Evolutionary conservation across 2,797 vertebrate species (phyloP), one percentile per base, ranked within the genome.

Genomic region (Coranthus polyacanthus): DNA sequence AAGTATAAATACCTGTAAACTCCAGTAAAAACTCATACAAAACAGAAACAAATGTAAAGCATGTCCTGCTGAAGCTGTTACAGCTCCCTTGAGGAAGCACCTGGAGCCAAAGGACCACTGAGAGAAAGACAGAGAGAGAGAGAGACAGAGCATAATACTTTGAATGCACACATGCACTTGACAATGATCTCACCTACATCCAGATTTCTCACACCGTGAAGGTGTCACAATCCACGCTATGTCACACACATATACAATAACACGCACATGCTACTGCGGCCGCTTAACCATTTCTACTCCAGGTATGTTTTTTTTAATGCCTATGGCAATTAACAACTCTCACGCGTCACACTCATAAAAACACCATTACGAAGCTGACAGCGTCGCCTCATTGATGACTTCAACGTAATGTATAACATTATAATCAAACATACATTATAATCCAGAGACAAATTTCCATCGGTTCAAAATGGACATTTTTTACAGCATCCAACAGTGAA

Each of bases 61-160:
- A 24, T 64, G 81, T 77, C 63, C 71, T 68, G 68, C 69, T 78
- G 76, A 82, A 65, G 63, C 36, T 0, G 49, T 75, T 72, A 72
- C 52, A 57, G 56, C 66, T 79, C 78, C 72, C 70, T 65, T 29
- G 45, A 87, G 87, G 82, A 88, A 86, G 81, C 83, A 89, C 83
- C 84, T 89, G 86, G 81, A 83, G 50, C 72, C 76, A 12, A 41
- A 71, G 38, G 75, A 74, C 58, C 70, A 73, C 49, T 45, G 5
- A 56, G 29, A 45, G 15, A 72, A 21, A 53, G n/a, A n/a, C n/a
- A n/a, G n/a, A n/a, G n/a, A n/a, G n/a, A n/a, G n/a, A n/a, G n/a
- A n/a, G 42, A 44, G 43, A 42, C 3, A 24, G 49, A 26, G 51
- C 18, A 47, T 15, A 53, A 44, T 24, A 17, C 39, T 50, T 55